Evolutionary conservation across 2,113 vertebrate species (phyloP).

Genomic region (Microtus oregoni): DNA sequence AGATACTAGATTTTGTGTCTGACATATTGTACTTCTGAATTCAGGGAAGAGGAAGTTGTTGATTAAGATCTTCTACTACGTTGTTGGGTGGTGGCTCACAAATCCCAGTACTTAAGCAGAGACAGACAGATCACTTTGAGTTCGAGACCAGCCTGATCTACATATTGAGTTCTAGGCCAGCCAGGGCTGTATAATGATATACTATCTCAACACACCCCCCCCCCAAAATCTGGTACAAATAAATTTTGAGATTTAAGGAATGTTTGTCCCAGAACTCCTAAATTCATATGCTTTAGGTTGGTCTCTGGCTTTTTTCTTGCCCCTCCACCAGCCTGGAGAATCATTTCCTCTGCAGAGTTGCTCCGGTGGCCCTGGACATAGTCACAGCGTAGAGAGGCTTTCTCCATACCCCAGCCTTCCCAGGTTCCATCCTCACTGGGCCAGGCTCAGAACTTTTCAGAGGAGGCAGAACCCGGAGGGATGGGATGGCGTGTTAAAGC

Average conservation of each 20-base stretch:
- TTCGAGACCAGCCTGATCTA: background rate
- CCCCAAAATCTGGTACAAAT: background rate
- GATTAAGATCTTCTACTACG: conserved; percentile 46
- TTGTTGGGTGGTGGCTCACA: background rate
- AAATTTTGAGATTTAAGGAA: background rate
- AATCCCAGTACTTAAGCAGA: background rate
- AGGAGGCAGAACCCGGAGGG: background rate
- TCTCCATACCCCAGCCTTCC: no score
- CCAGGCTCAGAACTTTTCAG: background rate
- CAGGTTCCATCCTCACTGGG: background rate
- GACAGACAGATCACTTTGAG: background rate
- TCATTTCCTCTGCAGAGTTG: background rate
- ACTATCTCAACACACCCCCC: background rate
- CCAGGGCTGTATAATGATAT: background rate
- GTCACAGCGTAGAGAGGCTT: background rate
- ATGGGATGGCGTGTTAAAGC: fast-evolving
- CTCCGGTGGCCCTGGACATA: no score
- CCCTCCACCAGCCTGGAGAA: background rate
- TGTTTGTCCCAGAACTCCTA: background rate
- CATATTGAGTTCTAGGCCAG: background rate
- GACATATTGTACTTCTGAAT: conserved; percentile 50
- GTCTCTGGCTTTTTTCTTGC: background rate
- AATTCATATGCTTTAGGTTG: background rate
- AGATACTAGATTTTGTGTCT: conserved; percentile 30
- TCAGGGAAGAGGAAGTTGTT: conserved; percentile 52